These are phyloP conservation scores for Calliphora vicina DNA, from an alignment of 1,140 invertebrate genomes.

Conservation along the genomic window DNA sequence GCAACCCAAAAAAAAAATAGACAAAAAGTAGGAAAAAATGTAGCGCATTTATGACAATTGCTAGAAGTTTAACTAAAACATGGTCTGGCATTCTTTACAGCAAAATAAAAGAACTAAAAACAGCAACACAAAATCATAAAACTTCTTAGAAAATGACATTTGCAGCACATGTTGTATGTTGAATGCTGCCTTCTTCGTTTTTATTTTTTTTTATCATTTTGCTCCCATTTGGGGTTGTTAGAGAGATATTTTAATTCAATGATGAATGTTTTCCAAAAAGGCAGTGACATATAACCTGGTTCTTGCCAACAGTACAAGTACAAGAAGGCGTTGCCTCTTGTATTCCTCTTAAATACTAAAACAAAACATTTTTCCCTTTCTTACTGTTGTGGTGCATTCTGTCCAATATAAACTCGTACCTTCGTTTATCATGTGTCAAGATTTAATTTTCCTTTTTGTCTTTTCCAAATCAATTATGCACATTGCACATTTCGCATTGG, in stretches of 20 bases:
- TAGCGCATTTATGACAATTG: not conserved
- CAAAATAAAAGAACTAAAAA: not conserved
- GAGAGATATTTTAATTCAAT: not conserved
- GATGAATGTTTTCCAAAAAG: not conserved
- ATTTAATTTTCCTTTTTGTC: not conserved
- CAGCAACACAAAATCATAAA: not conserved
- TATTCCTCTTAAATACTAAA: not conserved
- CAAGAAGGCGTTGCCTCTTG: not conserved
- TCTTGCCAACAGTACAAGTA: not conserved
- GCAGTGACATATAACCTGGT: not conserved
- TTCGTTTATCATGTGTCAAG: not conserved
- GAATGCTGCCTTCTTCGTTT: not conserved
- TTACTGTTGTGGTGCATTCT: not conserved
- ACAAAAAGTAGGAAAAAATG: not conserved
- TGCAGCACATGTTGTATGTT: slow-evolving; percentile 2
- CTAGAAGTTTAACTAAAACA: slow-evolving; percentile 1
- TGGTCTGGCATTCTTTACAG: not conserved
- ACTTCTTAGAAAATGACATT: not conserved
- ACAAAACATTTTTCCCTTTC: not conserved
- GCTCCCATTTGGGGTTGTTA: not conserved
- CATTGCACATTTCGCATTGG: not conserved
- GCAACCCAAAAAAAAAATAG: not conserved
- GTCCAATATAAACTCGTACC: not conserved
- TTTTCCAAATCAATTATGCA: slow-evolving; percentile 9
- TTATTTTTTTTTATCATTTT: not conserved